phyloP scores from a whole-genome alignment of 2,888 invertebrate species.

The Carabus problematicus region DNA sequence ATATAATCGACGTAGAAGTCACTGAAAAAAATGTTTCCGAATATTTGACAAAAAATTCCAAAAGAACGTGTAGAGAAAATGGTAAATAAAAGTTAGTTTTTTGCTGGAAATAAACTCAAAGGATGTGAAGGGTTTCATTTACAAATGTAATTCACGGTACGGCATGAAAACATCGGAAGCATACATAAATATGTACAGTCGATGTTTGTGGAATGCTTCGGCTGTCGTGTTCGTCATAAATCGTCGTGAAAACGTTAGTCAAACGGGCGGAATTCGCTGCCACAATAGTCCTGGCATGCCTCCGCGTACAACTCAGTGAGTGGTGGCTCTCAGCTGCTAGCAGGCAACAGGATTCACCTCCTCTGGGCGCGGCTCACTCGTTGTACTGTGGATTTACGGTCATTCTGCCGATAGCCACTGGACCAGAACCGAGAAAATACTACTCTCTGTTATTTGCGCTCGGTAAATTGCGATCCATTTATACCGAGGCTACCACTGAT shows the following conservation, averaged over 20 bases:
- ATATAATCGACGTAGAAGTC: too few species aligned
- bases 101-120: too few species aligned
- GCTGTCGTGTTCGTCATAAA: conserved; percentile 6
- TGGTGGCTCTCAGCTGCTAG: neutral
- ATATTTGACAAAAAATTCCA: too few species aligned
- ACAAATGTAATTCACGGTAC: conserved; percentile 2
- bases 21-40: too few species aligned
- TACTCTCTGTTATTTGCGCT: conserved; percentile 19
- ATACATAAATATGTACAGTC: conserved; percentile 2
- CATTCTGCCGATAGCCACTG: conserved; percentile 9
- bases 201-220: conserved; percentile 3
- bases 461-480: conserved; percentile 21
- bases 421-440: conserved; percentile 22
- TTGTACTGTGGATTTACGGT: conserved; percentile 15
- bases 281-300: conserved; percentile 13
- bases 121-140: neutral
- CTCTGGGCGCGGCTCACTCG: neutral
- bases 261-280: conserved; percentile 9
- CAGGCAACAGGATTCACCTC: conserved; percentile 8
- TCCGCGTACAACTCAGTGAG: neutral
- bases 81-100: too few species aligned
- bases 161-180: neutral
- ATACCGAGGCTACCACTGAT: conserved; percentile 5
- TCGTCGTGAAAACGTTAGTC: conserved; percentile 12
- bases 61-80: too few species aligned